Conservation (phyloP, 2,888 invertebrate species). For the Priapulus caudatus region DNA sequence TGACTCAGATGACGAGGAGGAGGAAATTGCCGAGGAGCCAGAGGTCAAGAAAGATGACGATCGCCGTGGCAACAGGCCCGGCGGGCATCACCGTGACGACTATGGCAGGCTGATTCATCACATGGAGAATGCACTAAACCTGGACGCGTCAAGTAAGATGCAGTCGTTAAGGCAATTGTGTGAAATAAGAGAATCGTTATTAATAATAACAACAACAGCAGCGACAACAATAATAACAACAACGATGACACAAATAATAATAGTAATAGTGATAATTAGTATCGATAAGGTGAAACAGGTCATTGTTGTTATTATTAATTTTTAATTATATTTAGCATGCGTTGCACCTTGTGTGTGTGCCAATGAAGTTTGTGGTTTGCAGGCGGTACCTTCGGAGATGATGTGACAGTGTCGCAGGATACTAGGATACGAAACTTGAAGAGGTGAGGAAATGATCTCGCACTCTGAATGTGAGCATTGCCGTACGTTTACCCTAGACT, state of each 20-base stretch:
- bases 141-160: conserved; percentile 25
- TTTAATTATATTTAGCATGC: no score
- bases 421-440: conserved; percentile 34
- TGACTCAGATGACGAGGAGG: conserved; percentile 11
- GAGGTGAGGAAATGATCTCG: no score
- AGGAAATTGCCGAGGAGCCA: not conserved
- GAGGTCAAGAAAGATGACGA: conserved; percentile 6
- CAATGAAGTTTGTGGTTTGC: conserved; percentile 26
- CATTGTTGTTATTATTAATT: no score
- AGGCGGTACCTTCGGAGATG: conserved; percentile 34
- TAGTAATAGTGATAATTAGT: no score
- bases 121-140: conserved; percentile 31
- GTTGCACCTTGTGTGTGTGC: no score
- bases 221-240: no score
- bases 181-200: conserved; percentile 8
- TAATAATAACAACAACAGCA: conserved; percentile 30
- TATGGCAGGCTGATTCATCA: conserved; percentile 29
- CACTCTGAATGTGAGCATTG: no score
- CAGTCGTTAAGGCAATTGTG: not conserved
- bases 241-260: no score
- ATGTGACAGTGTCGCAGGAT: conserved; percentile 33
- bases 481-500: no score
- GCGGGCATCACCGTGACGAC: conserved; percentile 12
- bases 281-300: no score
- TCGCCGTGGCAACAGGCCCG: not conserved